Evolutionary conservation across 2,113 vertebrate genomes (phyloP).

Genomic region (Ictalurus punctatus): DNA sequence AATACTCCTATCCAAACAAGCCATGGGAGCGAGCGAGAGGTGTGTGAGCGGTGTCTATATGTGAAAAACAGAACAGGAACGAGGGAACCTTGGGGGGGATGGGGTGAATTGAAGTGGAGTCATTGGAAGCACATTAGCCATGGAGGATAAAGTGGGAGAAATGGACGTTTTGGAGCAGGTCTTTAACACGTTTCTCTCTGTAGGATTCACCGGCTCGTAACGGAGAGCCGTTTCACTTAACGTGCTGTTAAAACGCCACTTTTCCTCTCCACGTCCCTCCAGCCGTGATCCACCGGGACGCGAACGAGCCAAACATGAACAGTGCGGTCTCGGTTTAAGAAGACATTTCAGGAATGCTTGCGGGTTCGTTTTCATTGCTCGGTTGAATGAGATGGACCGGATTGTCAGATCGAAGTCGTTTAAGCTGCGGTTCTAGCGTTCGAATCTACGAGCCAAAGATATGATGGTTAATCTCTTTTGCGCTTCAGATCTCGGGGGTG

Average conservation of each 20-base stretch:
- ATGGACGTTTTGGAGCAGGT: slow-evolving; percentile 10
- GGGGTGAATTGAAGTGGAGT: slow-evolving; percentile 9
- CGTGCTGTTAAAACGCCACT: slow-evolving; percentile 3
- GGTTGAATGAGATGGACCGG: not conserved
- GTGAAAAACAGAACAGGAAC: not conserved
- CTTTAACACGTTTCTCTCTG: slow-evolving; percentile 40
- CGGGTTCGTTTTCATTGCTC: not conserved
- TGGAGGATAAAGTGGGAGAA: slow-evolving; percentile 41
- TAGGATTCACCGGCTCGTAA: not conserved
- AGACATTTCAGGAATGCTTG: slow-evolving; percentile 57
- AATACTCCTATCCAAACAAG: slow-evolving; percentile 37
- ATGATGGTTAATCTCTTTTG: not conserved
- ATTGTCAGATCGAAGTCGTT: slow-evolving; percentile 17
- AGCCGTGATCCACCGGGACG: slow-evolving; percentile 3
- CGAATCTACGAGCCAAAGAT: not conserved
- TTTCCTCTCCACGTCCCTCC: not conserved
- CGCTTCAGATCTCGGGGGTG: not conserved
- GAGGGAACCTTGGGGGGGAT: not conserved
- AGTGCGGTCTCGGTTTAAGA: slow-evolving; percentile 59
- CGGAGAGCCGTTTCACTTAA: slow-evolving; percentile 4
- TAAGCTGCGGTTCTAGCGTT: not conserved
- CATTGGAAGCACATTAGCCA: slow-evolving; percentile 44
- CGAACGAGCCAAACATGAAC: slow-evolving; percentile 36
- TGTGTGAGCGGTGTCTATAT: slow-evolving; percentile 23
- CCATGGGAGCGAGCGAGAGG: slow-evolving; percentile 25